phyloP scores from a whole-genome alignment of 2,113 vertebrate species.

The Sebastes fasciatus region DNA sequence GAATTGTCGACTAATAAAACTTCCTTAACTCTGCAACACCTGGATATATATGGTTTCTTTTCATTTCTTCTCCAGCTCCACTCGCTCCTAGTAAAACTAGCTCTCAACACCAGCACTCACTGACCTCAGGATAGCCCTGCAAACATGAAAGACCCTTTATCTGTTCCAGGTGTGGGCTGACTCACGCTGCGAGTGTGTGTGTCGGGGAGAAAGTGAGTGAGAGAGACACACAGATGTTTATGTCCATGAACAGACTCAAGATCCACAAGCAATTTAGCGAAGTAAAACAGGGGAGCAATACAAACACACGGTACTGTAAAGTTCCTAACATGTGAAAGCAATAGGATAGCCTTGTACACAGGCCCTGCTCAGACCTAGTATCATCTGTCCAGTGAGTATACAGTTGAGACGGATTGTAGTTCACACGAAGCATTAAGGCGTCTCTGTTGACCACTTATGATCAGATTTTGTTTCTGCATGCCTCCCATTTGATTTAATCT shows the following conservation, averaged over 20 bases:
- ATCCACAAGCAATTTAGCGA: constrained; percentile 64
- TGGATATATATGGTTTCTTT: constrained; percentile 80
- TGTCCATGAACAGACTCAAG: constrained; percentile 62
- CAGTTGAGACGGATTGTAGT: constrained; percentile 31
- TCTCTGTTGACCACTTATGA: constrained; percentile 15
- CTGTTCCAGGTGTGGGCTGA: constrained; percentile 84
- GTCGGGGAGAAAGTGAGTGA: constrained; percentile 46
- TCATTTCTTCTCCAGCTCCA: constrained; percentile 75
- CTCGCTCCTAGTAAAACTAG: constrained; percentile 81
- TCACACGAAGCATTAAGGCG: constrained; percentile 2
- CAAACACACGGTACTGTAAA: constrained; percentile 48
- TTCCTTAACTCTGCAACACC: constrained; percentile 72
- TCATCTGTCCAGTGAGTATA: constrained; percentile 31
- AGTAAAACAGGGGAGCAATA: constrained; percentile 58
- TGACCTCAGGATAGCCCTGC: constrained; percentile 83
- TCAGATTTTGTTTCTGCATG: constrained; percentile 32
- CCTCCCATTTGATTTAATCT: constrained; percentile 23
- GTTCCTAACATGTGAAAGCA: constrained; percentile 62
- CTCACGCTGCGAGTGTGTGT: constrained; percentile 62
- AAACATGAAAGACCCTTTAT: constrained; percentile 87
- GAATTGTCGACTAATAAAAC: constrained; percentile 74
- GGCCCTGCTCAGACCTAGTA: constrained; percentile 14
- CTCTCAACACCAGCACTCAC: constrained; percentile 79
- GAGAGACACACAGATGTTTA: constrained; percentile 67
- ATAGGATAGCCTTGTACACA: constrained; percentile 32